Evolutionary conservation across 2,797 vertebrate species (phyloP).

Genomic region (Atherinosoma microstoma): DNA sequence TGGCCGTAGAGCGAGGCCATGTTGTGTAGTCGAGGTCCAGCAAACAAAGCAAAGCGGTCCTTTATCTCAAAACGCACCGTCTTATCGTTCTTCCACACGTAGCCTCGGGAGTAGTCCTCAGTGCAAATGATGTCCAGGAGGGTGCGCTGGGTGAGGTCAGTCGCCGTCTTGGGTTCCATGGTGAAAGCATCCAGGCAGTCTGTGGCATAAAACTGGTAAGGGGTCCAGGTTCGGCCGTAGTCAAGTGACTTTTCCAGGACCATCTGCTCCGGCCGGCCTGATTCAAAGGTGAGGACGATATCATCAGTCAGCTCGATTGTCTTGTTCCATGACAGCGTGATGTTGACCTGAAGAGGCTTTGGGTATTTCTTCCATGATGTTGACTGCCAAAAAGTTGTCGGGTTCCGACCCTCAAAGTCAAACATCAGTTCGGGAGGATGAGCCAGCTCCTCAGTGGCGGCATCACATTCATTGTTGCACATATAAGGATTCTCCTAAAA

Average conservation of each 20-base stretch:
- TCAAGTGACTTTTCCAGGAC: constrained; percentile 97
- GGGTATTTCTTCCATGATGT: constrained; percentile 96
- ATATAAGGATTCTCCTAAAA: constrained; percentile 96
- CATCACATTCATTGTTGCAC: constrained; percentile 99
- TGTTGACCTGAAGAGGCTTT: constrained; percentile 94
- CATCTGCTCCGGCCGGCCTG: constrained; percentile 97
- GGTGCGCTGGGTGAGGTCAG: constrained; percentile 92
- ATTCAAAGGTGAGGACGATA: constrained; percentile 96
- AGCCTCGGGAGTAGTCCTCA: constrained; percentile 96
- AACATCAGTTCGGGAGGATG: constrained; percentile 97
- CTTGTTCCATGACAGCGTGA: constrained; percentile 98
- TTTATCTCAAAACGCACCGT: constrained; percentile 98
- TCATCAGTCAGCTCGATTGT: constrained; percentile 97
- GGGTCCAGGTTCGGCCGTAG: constrained; percentile 96
- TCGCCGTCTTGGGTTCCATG: constrained; percentile 96
- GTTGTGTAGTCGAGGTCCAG: constrained; percentile 94
- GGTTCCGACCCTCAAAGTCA: constrained; percentile 95
- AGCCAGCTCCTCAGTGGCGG: constrained; percentile 92
- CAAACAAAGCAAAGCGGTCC: constrained; percentile 96
- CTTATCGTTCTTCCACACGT: constrained; percentile 95
- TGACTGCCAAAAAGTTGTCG: constrained; percentile 98
- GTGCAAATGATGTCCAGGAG: constrained; percentile 99
- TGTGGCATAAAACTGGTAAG: constrained; percentile 97
- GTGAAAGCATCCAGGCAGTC: constrained; percentile 97
- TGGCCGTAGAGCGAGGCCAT: constrained; percentile 98